Evolutionary conservation across 2,888 invertebrate genomes (phyloP), one percentile per base, ranked within the genome.

Genomic region (Cantharis rufa): DNA sequence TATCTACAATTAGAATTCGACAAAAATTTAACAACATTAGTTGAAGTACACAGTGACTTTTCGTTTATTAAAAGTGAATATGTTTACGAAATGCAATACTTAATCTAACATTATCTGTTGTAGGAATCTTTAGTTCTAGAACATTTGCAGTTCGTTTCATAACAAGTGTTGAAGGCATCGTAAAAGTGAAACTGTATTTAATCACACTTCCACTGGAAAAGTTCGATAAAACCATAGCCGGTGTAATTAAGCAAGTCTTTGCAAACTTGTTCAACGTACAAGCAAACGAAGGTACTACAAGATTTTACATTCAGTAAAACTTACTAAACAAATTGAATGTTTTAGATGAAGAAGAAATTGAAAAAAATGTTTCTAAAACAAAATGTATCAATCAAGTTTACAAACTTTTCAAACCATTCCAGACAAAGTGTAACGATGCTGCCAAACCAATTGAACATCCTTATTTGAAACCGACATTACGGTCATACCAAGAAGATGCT

Each of bases 401-500:
- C 69, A 80, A 78, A 74, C 79, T 80, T 72, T 62, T 80, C n/a
- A 74, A 76, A 68, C 69, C 10, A 27, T 32, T 62, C 10, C 74
- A 61, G 28, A 69, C 74, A 24, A 62, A 28, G 11, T 69, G 21
- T 63, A 15, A 27, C 13, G 24, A 24, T 10, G 7, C 78, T 11
- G 32, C 77, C 3, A 62, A 27, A 11, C 28, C 81, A 71, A 84
- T 88, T 5, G 87, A 89, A 80, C 90, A 90, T 74, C 69, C 82
- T 15, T 79, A 83, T 77, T 85, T 93, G 64, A 87, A 89, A 72
- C 93, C 93, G 0, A 85, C 80, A 61, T 86, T 94, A 13, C 87
- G 94, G 72, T 89, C 89, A 1, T 95, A 94, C 85, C 95, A 95
- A 85, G 85, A 87, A 77, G 86, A 90, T 69, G 93, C 93, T 24